Evolutionary conservation across 2,888 invertebrate species (phyloP).

Genomic region (Tortrix viridana): DNA sequence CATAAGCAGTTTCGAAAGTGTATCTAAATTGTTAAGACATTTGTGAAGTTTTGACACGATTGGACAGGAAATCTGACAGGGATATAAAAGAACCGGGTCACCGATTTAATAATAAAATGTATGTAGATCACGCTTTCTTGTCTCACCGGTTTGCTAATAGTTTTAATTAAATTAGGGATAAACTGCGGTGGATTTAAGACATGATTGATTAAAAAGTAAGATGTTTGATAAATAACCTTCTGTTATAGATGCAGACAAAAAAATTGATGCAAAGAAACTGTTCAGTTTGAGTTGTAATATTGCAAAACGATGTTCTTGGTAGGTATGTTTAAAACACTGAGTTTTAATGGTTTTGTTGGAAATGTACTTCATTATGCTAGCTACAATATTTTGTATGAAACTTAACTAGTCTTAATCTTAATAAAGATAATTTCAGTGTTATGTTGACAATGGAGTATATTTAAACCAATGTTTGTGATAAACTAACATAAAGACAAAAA

Average conservation of each 20-base stretch:
- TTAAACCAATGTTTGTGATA: no score
- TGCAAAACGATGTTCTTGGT: no score
- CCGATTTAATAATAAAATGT: constrained; percentile 52
- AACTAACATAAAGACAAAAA: no score
- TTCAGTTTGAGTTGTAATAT: no score
- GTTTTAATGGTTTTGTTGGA: neutral
- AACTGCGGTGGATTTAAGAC: neutral
- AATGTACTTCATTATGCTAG: no score
- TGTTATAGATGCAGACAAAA: neutral
- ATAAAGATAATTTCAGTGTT: no score
- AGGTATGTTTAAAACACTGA: no score
- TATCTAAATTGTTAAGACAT: constrained; percentile 67
- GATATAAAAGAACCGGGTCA: constrained; percentile 74
- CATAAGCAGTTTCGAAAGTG: constrained; percentile 66
- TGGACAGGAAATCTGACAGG: constrained; percentile 73
- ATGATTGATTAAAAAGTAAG: neutral
- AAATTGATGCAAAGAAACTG: no score
- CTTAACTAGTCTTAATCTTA: no score
- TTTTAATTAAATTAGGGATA: constrained; percentile 26
- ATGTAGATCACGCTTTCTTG: constrained; percentile 29
- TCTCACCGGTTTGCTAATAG: constrained; percentile 16
- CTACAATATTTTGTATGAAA: no score
- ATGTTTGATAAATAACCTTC: neutral
- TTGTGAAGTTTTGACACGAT: constrained; percentile 68
- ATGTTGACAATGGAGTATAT: no score